These are phyloP conservation scores for Halesus radiatus DNA, from an alignment of 1,140 invertebrate species.

Conservation along the genomic window DNA sequence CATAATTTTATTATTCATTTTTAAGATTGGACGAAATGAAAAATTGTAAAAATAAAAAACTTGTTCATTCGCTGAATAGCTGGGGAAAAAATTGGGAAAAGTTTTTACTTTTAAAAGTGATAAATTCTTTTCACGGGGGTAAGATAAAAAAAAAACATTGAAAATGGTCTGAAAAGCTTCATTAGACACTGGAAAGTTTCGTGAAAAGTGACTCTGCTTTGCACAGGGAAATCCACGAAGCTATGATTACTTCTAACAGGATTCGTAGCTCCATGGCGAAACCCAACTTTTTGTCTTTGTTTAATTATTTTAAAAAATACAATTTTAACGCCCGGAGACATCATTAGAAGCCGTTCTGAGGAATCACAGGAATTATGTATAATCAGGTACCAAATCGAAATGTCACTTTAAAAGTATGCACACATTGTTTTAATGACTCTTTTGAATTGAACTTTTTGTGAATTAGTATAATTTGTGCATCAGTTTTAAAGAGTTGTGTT, in stretches of 20 bases:
- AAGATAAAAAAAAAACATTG: background rate
- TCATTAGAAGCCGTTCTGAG: background rate
- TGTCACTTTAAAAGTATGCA: no score
- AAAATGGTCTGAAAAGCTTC: constrained; percentile 29
- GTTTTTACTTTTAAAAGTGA: no score
- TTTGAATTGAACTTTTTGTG: no score
- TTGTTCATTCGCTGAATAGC: no score
- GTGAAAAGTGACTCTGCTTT: constrained; percentile 9
- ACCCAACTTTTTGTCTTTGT: constrained; percentile 4
- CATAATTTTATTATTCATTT: no score
- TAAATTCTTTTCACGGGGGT: background rate
- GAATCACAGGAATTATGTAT: background rate
- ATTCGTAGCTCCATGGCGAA: background rate
- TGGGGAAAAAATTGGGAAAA: no score
- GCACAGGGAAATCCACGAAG: background rate
- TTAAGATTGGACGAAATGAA: no score
- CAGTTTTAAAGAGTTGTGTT: background rate
- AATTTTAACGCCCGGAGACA: background rate
- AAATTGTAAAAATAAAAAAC: no score
- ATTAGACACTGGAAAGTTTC: constrained; percentile 22
- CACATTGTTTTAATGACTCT: no score
- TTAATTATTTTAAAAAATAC: constrained; percentile 6
- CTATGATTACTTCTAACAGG: no score
- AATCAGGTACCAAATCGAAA: background rate
- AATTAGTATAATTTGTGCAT: background rate